Percentiles rank a stretch among this genome's conserved stretches.
Conservation (phyloP, 2,797 vertebrate genomes). For the Rallus crepitans region DNA sequence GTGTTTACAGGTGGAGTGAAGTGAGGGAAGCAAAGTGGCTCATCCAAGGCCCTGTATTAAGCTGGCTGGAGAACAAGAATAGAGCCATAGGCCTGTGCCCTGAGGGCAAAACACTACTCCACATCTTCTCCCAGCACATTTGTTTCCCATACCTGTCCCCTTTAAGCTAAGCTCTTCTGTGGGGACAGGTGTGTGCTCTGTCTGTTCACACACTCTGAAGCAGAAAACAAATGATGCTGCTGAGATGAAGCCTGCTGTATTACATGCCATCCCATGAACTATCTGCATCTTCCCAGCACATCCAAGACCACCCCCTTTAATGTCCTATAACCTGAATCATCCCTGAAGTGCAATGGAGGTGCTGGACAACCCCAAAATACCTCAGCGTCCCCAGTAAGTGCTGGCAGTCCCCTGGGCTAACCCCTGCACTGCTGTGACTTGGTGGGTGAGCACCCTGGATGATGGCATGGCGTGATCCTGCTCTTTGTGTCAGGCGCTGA, state of each 20-base stretch:
- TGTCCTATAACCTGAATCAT: background rate
- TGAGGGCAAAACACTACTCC: background rate
- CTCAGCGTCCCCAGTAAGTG: background rate
- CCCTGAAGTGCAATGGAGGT: background rate
- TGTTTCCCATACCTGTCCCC: background rate
- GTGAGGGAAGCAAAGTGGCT: background rate
- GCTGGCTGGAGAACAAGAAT: background rate
- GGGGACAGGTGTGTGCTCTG: background rate
- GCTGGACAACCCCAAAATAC: background rate
- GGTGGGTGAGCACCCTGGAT: background rate
- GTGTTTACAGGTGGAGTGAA: background rate
- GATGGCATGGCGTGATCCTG: background rate
- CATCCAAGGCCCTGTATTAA: background rate
- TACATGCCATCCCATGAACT: background rate
- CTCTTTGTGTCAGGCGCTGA: background rate
- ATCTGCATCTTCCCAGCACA: background rate
- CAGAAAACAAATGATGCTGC: background rate
- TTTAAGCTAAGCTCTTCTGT: background rate
- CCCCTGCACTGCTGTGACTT: background rate
- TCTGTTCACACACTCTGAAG: background rate
- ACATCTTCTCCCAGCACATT: background rate
- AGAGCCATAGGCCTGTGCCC: background rate
- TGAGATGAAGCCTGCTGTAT: background rate
- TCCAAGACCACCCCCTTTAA: background rate
- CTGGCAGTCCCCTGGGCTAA: background rate